These are phyloP conservation scores for Propithecus perrieri DNA, from an alignment of 2,797 vertebrate species.

Conservation along the genomic window DNA sequence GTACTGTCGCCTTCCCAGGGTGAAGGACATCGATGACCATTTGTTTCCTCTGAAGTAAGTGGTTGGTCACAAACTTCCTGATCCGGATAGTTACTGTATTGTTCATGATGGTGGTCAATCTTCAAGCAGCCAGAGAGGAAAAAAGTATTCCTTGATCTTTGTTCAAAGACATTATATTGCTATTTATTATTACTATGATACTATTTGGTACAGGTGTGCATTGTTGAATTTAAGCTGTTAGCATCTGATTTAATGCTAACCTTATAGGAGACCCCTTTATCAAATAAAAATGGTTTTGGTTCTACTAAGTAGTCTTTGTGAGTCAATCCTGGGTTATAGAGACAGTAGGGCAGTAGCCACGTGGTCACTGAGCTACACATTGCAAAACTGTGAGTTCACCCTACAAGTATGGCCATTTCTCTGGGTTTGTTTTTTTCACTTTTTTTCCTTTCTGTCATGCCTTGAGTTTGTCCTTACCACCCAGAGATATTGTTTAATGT, in stretches of 20 bases:
- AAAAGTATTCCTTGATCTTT: background rate
- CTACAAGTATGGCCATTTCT: background rate
- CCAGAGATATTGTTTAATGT: background rate
- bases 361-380: background rate
- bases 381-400: background rate
- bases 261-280: background rate
- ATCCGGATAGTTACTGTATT: no score
- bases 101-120: no score
- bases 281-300: conserved; percentile 43
- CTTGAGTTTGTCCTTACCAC: background rate
- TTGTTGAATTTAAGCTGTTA: conserved; percentile 40
- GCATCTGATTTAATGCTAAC: conserved; percentile 36
- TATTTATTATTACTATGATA: conserved; percentile 17
- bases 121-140: no score
- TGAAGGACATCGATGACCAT: no score
- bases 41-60: no score
- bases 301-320: background rate
- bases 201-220: background rate
- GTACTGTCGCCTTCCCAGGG: no score
- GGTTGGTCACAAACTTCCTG: no score
- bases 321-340: background rate
- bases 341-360: background rate
- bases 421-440: background rate
- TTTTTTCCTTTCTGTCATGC: background rate
- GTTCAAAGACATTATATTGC: background rate